phyloP scores from a whole-genome alignment of 2,888 invertebrate species.

The Zygothrica quintamaculata region DNA sequence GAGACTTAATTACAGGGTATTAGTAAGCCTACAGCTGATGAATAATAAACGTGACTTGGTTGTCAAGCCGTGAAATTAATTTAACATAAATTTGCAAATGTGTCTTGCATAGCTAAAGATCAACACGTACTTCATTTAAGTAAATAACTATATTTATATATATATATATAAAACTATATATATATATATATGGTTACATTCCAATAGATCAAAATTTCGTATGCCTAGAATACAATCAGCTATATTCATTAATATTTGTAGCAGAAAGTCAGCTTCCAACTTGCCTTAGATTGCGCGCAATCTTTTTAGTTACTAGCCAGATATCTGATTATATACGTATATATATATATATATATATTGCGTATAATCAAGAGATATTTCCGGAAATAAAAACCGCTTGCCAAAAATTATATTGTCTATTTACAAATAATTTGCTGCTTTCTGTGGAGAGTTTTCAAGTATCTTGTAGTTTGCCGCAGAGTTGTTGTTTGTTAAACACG shows the following conservation, averaged over 20 bases:
- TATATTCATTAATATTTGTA: too few species aligned
- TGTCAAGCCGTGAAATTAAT: slow-evolving; percentile 54
- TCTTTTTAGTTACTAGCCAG: too few species aligned
- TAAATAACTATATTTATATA: not conserved
- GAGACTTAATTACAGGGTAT: too few species aligned
- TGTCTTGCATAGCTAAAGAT: slow-evolving; percentile 37
- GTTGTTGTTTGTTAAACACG: slow-evolving; percentile 21
- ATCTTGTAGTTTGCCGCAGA: slow-evolving; percentile 12
- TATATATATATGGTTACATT: slow-evolving; percentile 5
- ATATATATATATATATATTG: too few species aligned
- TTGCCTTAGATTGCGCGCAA: too few species aligned
- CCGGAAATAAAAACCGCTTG: slow-evolving; percentile 28
- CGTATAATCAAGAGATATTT: not conserved
- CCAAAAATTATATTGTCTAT: slow-evolving; percentile 16
- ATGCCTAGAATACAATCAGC: not conserved
- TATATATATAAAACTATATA: slow-evolving; percentile 4
- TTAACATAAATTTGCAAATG: slow-evolving; percentile 58
- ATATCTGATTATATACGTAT: too few species aligned
- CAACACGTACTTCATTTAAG: not conserved
- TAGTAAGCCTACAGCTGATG: slow-evolving; percentile 38
- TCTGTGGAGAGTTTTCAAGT: slow-evolving; percentile 1
- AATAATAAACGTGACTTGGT: slow-evolving; percentile 64
- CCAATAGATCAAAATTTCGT: not conserved
- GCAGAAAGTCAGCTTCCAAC: too few species aligned
- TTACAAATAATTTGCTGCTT: slow-evolving; percentile 19